These are phyloP conservation scores for Pelecanoides urinatrix DNA, from an alignment of 2,113 vertebrate genomes.

Conservation along the genomic window DNA sequence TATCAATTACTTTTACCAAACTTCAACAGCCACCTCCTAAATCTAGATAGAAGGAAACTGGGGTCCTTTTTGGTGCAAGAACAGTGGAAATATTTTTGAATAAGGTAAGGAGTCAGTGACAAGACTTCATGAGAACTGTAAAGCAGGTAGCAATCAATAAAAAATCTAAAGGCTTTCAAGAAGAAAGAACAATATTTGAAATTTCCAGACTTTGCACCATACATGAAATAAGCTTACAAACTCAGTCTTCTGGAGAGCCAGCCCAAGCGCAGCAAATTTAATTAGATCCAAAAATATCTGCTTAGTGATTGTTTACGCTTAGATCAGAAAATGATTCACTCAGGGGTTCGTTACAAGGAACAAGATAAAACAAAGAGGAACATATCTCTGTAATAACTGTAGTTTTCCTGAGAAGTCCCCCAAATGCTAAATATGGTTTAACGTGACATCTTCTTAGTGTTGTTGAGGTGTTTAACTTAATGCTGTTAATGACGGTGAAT, in stretches of 20 bases:
- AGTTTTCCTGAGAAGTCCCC: not conserved
- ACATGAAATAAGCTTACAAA: not conserved
- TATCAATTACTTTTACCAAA: not conserved
- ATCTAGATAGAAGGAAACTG: not conserved
- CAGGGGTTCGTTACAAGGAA: fast-evolving
- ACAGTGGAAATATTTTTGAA: not conserved
- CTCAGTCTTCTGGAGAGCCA: not conserved
- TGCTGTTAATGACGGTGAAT: not conserved
- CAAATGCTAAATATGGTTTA: not conserved
- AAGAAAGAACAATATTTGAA: not conserved
- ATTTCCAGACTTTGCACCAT: not conserved
- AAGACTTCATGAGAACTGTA: not conserved
- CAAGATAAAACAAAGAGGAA: not conserved
- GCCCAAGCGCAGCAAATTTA: fast-evolving
- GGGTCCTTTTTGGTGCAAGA: not conserved
- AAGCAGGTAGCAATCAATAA: not conserved
- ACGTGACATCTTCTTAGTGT: not conserved
- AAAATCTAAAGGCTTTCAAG: not conserved
- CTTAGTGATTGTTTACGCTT: not conserved
- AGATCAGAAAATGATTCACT: not conserved
- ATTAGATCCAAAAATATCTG: not conserved
- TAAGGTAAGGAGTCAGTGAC: fast-evolving
- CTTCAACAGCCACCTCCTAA: too few species aligned
- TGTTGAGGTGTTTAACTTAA: not conserved
- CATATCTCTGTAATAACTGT: not conserved